Base-by-base conservation (phyloP, 2,888 invertebrate genomes). In the Zaprionus obscuricornis region DNA sequence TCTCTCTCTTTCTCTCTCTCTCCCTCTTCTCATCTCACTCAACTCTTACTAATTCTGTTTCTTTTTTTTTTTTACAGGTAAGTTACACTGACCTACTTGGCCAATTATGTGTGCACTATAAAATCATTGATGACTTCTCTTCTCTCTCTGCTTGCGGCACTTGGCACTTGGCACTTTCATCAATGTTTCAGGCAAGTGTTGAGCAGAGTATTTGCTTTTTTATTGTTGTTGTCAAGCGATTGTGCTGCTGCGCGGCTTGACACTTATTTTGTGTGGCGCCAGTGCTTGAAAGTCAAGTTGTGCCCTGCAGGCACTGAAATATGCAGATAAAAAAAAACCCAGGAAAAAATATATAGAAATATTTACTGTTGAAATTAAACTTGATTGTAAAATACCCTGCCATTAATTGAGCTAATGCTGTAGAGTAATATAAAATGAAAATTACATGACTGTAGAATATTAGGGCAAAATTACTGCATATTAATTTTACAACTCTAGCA, bases 1-100 rank as follows among this genome's bases (percentile, higher is more conserved):
- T 52, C 22, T 27, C 43, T 27, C 14, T 14, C 13, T 14, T 14
- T 18, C 50, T 26, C 4, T 34, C 22, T 40, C 5, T 31, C 22
- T 47, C 16, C 24, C 2, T 49, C n/a, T 42, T 34, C 51, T 46
- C 14, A n/a, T n/a, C 22, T 47, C 16, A 26, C 2, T 49, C n/a
- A n/a, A n/a, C n/a, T n/a, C n/a, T n/a, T n/a, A n/a, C n/a, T n/a
- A n/a, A n/a, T 42, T 34, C 51, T 46, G 11, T 68, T 47, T 58
- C 58, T 47, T 31, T 68, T 47, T 58, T 54, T 37, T 64, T 56
- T 55, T 73, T 75, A 37, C 77, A 76, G 77, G 77, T 78, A 81
- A 81, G 81, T 74, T 57, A 67, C 65, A 71, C 56, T 78, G 85
- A 78, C 78, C 78, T 74, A 78, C 67, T 78, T 78, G 73, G 67